A percentile compares a stretch with the other conserved stretches of the same genome.
Evolutionary conservation across 2,113 vertebrate species (phyloP).

Genomic region (Nycticryphes semicollaris): DNA sequence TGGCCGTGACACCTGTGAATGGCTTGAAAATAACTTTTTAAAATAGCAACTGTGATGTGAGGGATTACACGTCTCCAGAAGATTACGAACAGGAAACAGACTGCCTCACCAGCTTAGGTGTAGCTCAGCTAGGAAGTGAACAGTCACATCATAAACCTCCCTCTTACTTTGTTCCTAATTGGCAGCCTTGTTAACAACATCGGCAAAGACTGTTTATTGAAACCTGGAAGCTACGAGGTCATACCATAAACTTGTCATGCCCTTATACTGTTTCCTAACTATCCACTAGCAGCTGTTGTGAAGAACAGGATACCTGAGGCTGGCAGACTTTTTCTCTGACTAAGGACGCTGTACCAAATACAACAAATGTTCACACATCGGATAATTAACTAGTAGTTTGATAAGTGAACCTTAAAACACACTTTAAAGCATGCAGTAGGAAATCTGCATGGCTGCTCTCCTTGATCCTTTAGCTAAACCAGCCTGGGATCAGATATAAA

Average conservation of each 20-base stretch:
- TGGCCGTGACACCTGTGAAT: not conserved
- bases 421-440: not conserved
- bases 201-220: not conserved
- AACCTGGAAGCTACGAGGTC: not conserved
- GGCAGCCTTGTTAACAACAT: conserved; percentile 38
- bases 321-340: not conserved
- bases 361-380: not conserved
- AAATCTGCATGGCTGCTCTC: not conserved
- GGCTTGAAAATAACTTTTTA: conserved; percentile 24
- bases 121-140: conserved; percentile 31
- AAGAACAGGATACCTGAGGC: not conserved
- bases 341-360: not conserved
- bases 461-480: not conserved
- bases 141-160: conserved; percentile 19
- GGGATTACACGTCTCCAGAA: not conserved
- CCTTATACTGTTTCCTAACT: not conserved
- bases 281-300: not conserved
- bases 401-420: not conserved
- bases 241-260: not conserved
- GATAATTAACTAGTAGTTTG: not conserved
- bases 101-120: conserved; percentile 8
- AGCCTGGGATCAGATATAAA: not conserved
- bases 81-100: conserved; percentile 16
- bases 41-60: conserved; percentile 18
- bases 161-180: conserved; percentile 12